A percentile compares a stretch with the other conserved stretches of the same genome.
Conservation (phyloP, 2,888 invertebrate genomes). For the Diloba caeruleocephala region DNA sequence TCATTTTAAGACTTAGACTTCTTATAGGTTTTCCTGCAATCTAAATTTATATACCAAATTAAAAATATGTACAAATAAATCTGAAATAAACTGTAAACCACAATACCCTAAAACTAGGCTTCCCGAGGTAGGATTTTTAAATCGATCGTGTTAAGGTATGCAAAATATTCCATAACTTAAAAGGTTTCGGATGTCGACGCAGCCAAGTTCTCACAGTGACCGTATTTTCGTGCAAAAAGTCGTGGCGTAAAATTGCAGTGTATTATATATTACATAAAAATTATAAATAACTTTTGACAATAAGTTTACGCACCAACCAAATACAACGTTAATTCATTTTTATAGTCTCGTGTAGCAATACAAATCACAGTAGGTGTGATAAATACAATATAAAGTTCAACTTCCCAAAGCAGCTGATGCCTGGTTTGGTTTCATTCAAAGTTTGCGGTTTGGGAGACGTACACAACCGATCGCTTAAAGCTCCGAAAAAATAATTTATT, state of each 20-base stretch:
- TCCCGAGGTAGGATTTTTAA: slow-evolving; percentile 55
- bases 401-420: slow-evolving; percentile 68
- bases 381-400: slow-evolving; percentile 43
- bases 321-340: background rate
- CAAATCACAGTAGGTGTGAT: slow-evolving; percentile 16
- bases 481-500: slow-evolving; percentile 87
- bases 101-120: slow-evolving; percentile 46
- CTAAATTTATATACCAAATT: background rate
- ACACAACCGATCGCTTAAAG: slow-evolving; percentile 81
- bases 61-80: slow-evolving; percentile 4
- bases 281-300: no score
- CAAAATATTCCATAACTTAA: slow-evolving; percentile 67
- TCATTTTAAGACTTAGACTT: no score
- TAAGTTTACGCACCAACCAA: background rate
- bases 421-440: slow-evolving; percentile 76
- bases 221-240: slow-evolving; percentile 53
- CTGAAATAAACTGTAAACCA: slow-evolving; percentile 19
- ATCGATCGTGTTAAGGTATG: slow-evolving; percentile 61
- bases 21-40: no score
- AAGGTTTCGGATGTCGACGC: slow-evolving; percentile 61
- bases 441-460: slow-evolving; percentile 75
- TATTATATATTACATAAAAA: no score
- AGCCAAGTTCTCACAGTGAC: slow-evolving; percentile 58
- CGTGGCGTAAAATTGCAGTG: slow-evolving; percentile 10
- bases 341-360: background rate